Evolutionary conservation across 2,113 vertebrate genomes (phyloP), one percentile per base, ranked within the genome.

Genomic region (Charadrius vociferus): DNA sequence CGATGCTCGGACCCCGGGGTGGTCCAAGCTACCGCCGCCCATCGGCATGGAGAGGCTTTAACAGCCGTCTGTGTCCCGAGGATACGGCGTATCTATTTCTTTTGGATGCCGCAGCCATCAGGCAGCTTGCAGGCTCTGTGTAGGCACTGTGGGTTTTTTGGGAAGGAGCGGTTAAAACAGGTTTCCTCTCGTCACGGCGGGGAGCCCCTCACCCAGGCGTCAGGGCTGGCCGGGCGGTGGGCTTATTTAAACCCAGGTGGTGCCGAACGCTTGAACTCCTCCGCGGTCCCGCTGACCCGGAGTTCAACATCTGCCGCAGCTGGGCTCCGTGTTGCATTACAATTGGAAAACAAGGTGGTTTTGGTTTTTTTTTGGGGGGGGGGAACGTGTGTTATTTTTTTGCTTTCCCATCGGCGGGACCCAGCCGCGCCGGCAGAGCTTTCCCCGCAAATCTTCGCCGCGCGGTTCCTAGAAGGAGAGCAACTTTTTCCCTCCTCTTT

Each of bases 401-500:
- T 32, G 47, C 67, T 50, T 59, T 66, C 67, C 65, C 30, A 6
- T 0, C 0, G 0, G 3, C 1, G 0, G 67, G 75, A 39, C 30
- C 13, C 30, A 0, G 81, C 91, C 27, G 6, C 2, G 29, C 70
- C 26, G 1, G 70, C 5, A 0, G 47, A 67, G 77, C 55, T 79
- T 50, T 82, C 71, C 36, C 75, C 4, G 4, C 65, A 84, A 56
- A 61, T 32, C 43, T 56, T 56, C n/a, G 73, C 45, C 14, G 68
- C 3, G 1, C 0, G 1, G 72, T 95, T 97, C 94, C 96, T 97
- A 96, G 96, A 97, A 97, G 92, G 92, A 94, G 68, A 96, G 68
- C 91, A 90, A 93, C 72, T 80, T 97, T 91, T 89, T 91, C 94
- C 93, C 87, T 81, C 34, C 61, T 55, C 89, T 79, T 95, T 96